Percentiles rank a stretch among this genome's conserved stretches.
Conservation (phyloP, 2,888 invertebrate genomes). For the Griposia aprilina region DNA sequence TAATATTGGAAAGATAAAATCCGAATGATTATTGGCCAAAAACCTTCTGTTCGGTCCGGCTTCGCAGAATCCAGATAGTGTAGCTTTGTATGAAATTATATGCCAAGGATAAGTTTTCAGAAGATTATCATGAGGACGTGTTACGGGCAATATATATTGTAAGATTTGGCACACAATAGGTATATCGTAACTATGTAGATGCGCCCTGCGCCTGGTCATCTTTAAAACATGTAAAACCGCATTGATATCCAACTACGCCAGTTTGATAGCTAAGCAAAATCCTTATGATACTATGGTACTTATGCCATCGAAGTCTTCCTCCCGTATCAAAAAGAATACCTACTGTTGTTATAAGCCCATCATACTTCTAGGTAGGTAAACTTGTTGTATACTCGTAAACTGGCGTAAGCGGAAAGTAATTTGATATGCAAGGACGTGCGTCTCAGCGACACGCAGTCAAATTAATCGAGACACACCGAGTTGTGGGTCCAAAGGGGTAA, state of each 20-base stretch:
- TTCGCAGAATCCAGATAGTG: neutral
- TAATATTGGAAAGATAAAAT: slow-evolving; percentile 3
- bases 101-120: fast-evolving
- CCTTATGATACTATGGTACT: neutral
- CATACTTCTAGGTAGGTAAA: neutral
- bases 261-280: neutral
- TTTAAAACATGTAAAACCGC: no score
- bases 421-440: slow-evolving; percentile 55
- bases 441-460: slow-evolving; percentile 50
- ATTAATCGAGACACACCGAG: slow-evolving; percentile 35
- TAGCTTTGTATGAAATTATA: neutral
- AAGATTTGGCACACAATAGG: neutral
- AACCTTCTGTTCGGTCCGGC: neutral
- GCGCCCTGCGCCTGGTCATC: neutral
- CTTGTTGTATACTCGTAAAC: slow-evolving; percentile 4
- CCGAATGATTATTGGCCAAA: slow-evolving; percentile 4
- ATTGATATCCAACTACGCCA: neutral
- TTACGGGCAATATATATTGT: neutral
- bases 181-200: neutral
- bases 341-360: neutral
- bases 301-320: neutral
- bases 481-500: neutral
- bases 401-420: slow-evolving; percentile 47
- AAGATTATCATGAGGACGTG: neutral
- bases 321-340: neutral